Conservation (phyloP, 2,113 vertebrate species). For the Dipodomys ordii region DNA sequence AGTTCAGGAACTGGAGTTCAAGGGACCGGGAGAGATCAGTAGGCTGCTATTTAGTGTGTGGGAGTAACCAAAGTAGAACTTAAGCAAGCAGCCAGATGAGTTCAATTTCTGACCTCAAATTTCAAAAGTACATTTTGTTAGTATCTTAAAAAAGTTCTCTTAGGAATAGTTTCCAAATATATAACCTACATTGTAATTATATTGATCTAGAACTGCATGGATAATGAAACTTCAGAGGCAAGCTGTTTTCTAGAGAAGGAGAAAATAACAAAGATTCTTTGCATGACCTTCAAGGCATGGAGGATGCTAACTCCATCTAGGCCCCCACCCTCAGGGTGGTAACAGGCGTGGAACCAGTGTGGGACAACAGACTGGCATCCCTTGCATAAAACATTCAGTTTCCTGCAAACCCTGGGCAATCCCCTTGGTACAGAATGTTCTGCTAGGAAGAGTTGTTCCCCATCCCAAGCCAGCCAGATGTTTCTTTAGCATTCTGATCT, state of each 20-base stretch:
- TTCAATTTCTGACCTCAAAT: conserved; percentile 42
- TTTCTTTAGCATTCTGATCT: not conserved
- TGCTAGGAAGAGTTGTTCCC: not conserved
- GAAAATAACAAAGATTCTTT: not conserved
- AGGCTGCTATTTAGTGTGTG: not conserved
- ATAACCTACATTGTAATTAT: too few relatives aligned
- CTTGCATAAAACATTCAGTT: not conserved
- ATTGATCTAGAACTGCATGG: too few relatives aligned
- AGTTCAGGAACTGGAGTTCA: not conserved
- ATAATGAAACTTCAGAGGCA: not conserved
- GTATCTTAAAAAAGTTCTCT: not conserved
- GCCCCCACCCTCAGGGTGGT: too few relatives aligned
- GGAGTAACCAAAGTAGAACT: not conserved
- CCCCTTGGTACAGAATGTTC: accelerated
- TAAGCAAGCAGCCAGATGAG: not conserved
- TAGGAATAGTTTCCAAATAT: not conserved
- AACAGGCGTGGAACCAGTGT: too few relatives aligned
- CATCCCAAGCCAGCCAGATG: accelerated
- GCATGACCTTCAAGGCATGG: not conserved
- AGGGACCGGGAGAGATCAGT: not conserved
- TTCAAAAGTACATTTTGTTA: not conserved
- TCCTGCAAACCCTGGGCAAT: not conserved
- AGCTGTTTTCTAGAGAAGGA: not conserved
- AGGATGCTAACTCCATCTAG: not conserved
- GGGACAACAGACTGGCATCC: not conserved